phyloP scores from a whole-genome alignment of 1,140 invertebrate genomes.

The Brachionus angularis region DNA sequence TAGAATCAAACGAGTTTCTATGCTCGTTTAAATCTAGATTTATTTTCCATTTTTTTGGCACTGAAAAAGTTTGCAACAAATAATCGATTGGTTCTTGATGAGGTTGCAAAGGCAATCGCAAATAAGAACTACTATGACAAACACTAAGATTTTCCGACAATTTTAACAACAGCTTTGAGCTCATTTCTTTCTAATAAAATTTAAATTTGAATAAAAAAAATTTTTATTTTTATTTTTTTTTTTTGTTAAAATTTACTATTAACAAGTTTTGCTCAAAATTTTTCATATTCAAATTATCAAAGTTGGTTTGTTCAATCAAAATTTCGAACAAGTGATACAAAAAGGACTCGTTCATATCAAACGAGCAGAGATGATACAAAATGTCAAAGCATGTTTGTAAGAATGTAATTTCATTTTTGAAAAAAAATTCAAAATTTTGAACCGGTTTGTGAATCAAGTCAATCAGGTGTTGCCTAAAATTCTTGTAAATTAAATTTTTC shows the following conservation, averaged over 20 bases:
- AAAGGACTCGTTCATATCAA: constrained; percentile 5
- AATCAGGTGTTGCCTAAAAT: background rate
- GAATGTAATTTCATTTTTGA: background rate
- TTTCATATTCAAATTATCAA: too few relatives aligned
- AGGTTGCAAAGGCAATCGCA: background rate
- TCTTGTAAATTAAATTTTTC: background rate
- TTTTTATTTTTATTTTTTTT: too few relatives aligned
- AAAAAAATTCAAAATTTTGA: background rate
- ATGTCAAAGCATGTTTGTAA: background rate
- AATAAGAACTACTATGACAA: background rate
- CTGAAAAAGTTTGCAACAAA: background rate
- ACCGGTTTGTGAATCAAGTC: constrained; percentile 3
- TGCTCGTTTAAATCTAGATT: too few relatives aligned
- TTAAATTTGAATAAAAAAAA: too few relatives aligned
- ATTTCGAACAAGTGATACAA: background rate
- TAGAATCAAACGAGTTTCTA: background rate
- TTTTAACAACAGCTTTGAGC: background rate
- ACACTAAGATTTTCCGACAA: background rate
- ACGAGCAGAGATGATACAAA: background rate
- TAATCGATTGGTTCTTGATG: constrained; percentile 25
- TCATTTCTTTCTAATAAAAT: constrained; percentile 22
- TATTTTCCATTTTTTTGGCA: background rate
- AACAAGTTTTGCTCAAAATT: too few relatives aligned
- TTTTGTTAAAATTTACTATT: too few relatives aligned
- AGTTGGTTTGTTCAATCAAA: too few relatives aligned